Conservation (phyloP, 2,113 vertebrate species). For the Scortum barcoo region DNA sequence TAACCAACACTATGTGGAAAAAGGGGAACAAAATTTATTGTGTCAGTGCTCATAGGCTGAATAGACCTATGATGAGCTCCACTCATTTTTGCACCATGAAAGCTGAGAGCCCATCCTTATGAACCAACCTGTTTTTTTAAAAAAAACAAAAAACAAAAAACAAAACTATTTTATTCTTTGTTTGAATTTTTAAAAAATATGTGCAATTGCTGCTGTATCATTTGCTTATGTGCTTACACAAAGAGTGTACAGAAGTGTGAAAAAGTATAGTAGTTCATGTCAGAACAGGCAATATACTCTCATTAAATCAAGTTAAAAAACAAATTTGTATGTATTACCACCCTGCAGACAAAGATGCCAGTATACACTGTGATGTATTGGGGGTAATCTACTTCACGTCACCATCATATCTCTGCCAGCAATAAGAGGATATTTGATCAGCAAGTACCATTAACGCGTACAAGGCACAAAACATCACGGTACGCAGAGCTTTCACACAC, state of each 20-base stretch:
- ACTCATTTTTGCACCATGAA: not conserved
- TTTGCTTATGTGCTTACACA: not conserved
- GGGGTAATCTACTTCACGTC: conserved; percentile 49
- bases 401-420: conserved; percentile 17
- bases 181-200: not conserved
- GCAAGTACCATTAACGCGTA: conserved; percentile 58
- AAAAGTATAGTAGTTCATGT: not conserved
- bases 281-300: not conserved
- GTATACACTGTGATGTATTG: conserved; percentile 34
- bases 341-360: not conserved
- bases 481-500: conserved; percentile 29
- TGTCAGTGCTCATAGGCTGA: not conserved
- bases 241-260: not conserved
- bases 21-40: not conserved
- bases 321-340: not conserved
- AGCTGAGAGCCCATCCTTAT: not conserved
- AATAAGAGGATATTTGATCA: conserved; percentile 72
- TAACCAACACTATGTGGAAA: not conserved
- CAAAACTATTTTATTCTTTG: not conserved
- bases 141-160: too few relatives aligned
- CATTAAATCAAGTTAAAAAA: not conserved
- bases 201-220: not conserved
- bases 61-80: not conserved
- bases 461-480: conserved; percentile 42
- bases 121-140: not conserved